Evolutionary conservation across 2,888 invertebrate genomes (phyloP).

Genomic region (Drosophila pegasa): DNA sequence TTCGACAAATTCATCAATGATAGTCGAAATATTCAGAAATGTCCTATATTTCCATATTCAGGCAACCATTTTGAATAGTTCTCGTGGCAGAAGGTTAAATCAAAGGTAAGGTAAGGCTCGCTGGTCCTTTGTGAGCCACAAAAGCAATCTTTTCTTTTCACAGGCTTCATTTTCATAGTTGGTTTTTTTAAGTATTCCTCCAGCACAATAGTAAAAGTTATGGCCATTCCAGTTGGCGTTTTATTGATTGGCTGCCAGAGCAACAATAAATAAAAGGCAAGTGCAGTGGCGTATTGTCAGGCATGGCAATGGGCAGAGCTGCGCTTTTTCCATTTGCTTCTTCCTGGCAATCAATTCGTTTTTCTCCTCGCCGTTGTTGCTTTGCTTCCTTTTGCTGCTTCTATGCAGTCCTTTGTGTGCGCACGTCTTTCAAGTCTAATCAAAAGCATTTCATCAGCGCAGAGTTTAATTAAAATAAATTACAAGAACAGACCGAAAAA

Average conservation of each 20-base stretch:
- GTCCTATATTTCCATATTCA: too few species aligned
- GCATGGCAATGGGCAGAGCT: background rate
- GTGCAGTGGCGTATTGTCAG: slow-evolving; percentile 31
- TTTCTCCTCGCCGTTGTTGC: slow-evolving; percentile 5
- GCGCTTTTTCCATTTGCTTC: slow-evolving; percentile 3
- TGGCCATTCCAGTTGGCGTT: slow-evolving; percentile 19
- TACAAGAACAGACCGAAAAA: slow-evolving; percentile 63
- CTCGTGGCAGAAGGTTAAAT: background rate
- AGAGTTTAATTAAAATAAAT: slow-evolving; percentile 79
- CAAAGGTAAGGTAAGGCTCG: background rate
- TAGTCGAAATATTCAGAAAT: too few species aligned
- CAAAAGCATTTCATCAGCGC: slow-evolving; percentile 77
- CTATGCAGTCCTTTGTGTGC: slow-evolving; percentile 28
- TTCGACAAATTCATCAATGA: too few species aligned
- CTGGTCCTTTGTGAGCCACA: background rate
- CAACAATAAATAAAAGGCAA: slow-evolving; percentile 26
- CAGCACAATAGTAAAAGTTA: slow-evolving; percentile 10
- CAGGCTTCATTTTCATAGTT: background rate
- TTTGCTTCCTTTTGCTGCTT: slow-evolving; percentile 3
- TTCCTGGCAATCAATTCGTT: slow-evolving; percentile 7
- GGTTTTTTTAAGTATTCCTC: background rate
- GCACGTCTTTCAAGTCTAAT: slow-evolving; percentile 71
- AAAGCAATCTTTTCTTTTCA: background rate
- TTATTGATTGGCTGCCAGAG: slow-evolving; percentile 31
- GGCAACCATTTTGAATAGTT: background rate